Base-by-base conservation (phyloP, 2,797 vertebrate genomes). In the Perodicticus potto region DNA sequence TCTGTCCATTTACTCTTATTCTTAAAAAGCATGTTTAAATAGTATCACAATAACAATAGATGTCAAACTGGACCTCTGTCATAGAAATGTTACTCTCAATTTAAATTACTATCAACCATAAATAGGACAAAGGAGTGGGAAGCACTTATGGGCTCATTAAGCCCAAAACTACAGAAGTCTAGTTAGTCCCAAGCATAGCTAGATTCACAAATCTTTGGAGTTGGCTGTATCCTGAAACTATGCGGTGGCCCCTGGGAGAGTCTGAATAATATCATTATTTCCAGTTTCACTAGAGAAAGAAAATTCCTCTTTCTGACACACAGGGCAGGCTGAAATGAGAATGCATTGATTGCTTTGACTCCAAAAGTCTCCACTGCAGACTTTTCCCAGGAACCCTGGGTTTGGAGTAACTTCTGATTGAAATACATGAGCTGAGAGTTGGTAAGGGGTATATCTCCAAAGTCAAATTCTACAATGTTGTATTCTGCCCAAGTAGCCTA, bases 181-280 rank as follows among this genome's bases (percentile, higher is more conserved):
- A 76, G 7, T 63, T 49, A 57, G 16, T 34, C 8, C 67, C 16
- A 57, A 88, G 23, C 23, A 53, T 16, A 70, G 53, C 8, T 65
- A 55, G 13, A 53, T 69, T 59, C 70, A 32, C 29, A 53, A 43
- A 37, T 37, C 37, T 23, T 12, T 14, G 43, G 16, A 43, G 22
- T 0, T 37, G n/a, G 29, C 8, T 67, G 0, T 20, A 9, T 7
- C 23, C 22, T 13, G 17, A 55, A 23, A 32, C 11, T 29, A 2
- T 4, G 5, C 10, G 5, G 59, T 70, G 57, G 55, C 12, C 29
- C 61, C 70, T 43, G 1, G 16, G n/a, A 92, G 32, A 12, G 40
- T 86, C 67, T 22, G 22, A 94, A 61, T 27, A 13, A 29, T 22
- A 27, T 14, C 8, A 10, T 55, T 34, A 63, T 63, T 84, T n/a